Conservation (phyloP, 2,113 vertebrate genomes). For the Nibea coibor region DNA sequence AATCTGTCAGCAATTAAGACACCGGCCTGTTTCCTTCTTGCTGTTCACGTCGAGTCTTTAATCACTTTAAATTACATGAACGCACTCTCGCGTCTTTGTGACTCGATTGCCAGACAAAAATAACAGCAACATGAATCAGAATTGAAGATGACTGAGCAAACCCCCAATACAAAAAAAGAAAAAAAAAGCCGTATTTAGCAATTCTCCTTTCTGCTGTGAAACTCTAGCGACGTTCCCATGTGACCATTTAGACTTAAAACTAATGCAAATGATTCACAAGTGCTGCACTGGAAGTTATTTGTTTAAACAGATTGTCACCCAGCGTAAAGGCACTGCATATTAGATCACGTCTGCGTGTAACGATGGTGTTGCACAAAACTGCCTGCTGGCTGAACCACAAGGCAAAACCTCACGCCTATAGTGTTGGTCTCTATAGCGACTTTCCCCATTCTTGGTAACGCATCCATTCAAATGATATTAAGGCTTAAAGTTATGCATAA, state of each 20-base stretch:
- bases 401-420: too few species aligned
- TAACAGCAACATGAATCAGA: background rate
- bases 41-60: background rate
- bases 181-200: background rate
- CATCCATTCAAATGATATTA: too few species aligned
- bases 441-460: too few species aligned
- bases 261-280: conserved; percentile 68
- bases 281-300: conserved; percentile 70
- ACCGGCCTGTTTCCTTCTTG: background rate
- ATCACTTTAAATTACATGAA: background rate
- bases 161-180: background rate
- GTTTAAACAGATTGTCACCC: conserved; percentile 60
- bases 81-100: background rate
- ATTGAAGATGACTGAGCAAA: background rate
- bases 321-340: conserved; percentile 36
- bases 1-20: background rate
- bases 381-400: conserved; percentile 36
- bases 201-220: background rate
- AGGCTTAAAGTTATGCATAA: too few species aligned
- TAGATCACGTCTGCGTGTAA: background rate
- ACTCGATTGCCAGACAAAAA: background rate
- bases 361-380: background rate
- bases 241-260: conserved; percentile 57
- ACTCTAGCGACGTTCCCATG: conserved; percentile 39
- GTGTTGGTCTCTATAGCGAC: too few species aligned